phyloP scores from a whole-genome alignment of 2,888 invertebrate species.

The Sipha maydis region DNA sequence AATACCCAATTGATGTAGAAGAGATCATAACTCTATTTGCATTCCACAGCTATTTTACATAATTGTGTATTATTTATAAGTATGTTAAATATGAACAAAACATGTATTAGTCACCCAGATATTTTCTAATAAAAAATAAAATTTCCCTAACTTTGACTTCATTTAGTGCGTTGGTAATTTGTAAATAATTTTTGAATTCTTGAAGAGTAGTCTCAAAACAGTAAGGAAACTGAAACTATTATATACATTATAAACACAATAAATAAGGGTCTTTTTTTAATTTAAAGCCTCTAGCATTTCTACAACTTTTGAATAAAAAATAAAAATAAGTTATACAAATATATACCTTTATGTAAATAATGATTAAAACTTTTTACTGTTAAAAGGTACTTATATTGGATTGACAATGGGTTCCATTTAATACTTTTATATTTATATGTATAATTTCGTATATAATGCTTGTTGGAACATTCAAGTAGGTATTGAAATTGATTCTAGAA shows the following conservation, averaged over 20 bases:
- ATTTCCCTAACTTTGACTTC: neutral
- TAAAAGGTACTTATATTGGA: neutral
- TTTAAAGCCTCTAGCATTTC: conserved; percentile 9
- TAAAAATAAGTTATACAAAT: conserved; percentile 2
- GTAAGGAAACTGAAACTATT: conserved; percentile 28
- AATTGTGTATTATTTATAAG: too few relatives aligned
- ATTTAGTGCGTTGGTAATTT: neutral
- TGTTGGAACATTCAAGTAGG: neutral
- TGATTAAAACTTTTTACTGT: conserved; percentile 9
- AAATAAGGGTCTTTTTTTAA: conserved; percentile 41
- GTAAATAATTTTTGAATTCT: conserved; percentile 20
- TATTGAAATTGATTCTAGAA: neutral
- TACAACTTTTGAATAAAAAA: conserved; percentile 10
- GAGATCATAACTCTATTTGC: too few relatives aligned
- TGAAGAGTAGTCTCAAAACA: conserved; percentile 17
- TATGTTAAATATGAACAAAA: neutral
- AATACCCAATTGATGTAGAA: too few relatives aligned
- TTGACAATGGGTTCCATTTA: neutral
- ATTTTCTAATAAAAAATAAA: neutral
- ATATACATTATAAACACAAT: conserved; percentile 34
- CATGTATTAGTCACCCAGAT: neutral
- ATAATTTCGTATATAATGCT: neutral
- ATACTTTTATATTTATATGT: neutral
- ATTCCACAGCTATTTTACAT: too few relatives aligned
- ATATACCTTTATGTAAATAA: conserved; percentile 16